Conservation (phyloP, 2,888 invertebrate species). For the Bibio marci region DNA sequence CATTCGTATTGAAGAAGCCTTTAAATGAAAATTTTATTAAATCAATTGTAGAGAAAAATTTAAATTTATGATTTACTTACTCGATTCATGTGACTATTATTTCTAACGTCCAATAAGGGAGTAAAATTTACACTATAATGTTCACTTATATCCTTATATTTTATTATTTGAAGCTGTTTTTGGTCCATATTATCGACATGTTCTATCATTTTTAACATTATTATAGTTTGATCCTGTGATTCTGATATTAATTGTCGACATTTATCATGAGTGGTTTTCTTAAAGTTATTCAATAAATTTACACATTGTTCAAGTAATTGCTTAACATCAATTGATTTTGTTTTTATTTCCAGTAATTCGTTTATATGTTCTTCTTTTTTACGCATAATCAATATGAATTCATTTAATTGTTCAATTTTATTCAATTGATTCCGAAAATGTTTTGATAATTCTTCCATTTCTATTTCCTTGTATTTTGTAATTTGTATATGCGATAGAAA, state of each 20-base stretch:
- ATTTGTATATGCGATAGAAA: too few species aligned
- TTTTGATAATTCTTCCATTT: constrained; percentile 1
- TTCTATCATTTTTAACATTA: neutral
- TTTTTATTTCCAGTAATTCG: constrained; percentile 8
- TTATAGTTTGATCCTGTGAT: neutral
- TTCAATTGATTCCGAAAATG: neutral
- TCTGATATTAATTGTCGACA: too few species aligned
- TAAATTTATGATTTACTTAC: too few species aligned
- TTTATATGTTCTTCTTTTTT: constrained; percentile 12
- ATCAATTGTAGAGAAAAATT: too few species aligned
- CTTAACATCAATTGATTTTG: constrained; percentile 10
- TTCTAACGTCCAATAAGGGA: too few species aligned
- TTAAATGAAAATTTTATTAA: too few species aligned
- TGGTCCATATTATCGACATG: neutral
- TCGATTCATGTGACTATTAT: too few species aligned
- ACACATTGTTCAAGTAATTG: constrained; percentile 11
- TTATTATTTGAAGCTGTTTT: too few species aligned
- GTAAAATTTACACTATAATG: too few species aligned
- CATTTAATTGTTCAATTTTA: constrained; percentile 13
- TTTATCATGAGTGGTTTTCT: constrained; percentile 5
- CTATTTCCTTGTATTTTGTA: too few species aligned
- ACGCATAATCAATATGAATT: constrained; percentile 14
- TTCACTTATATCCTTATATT: too few species aligned
- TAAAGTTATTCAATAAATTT: constrained; percentile 11
- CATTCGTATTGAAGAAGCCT: constrained; percentile 12